Conservation (phyloP, 2,113 vertebrate genomes). For the Odontophorus gujanensis region DNA sequence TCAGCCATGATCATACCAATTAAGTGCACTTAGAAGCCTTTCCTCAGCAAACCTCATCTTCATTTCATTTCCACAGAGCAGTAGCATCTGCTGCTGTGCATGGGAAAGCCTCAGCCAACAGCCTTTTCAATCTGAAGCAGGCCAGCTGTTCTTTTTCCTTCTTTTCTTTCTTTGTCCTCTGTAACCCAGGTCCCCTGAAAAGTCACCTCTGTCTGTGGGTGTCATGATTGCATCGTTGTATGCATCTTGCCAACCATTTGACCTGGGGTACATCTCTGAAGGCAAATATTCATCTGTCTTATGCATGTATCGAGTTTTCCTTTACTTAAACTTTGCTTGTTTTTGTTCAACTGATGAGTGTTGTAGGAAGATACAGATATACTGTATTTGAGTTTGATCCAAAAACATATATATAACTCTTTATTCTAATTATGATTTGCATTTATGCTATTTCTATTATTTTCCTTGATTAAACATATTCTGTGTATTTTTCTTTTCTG, state of each 20-base stretch:
- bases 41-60: neutral
- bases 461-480: neutral
- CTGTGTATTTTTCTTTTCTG: neutral
- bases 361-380: neutral
- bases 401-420: neutral
- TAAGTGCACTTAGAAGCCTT: neutral
- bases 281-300: neutral
- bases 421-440: neutral
- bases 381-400: neutral
- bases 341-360: neutral
- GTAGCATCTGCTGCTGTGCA: neutral
- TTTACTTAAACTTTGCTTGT: neutral
- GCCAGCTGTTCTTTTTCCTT: neutral
- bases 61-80: neutral
- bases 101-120: neutral
- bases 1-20: neutral
- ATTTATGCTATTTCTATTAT: neutral
- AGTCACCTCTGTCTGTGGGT: neutral
- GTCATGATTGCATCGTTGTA: neutral
- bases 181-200: neutral
- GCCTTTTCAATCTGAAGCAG: neutral
- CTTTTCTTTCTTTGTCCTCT: neutral
- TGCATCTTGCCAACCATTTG: neutral
- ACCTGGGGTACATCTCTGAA: neutral
- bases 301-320: neutral